Evolutionary conservation across 2,113 vertebrate genomes (phyloP).

Genomic region (Melanocharis versteri): DNA sequence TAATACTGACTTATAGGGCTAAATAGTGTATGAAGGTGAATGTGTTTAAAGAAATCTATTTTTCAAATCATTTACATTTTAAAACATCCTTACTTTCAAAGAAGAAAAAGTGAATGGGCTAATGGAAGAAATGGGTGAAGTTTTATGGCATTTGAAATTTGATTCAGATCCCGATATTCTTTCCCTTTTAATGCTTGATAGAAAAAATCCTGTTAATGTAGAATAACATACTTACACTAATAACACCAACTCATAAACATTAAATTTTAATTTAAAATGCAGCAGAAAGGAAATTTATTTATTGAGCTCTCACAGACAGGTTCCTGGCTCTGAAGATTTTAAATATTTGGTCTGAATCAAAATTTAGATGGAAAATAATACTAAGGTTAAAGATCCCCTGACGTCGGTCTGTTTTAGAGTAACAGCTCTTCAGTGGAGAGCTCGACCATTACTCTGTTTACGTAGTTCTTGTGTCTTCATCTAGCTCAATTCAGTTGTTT

Average conservation of each 20-base stretch:
- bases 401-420: neutral
- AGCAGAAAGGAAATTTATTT: neutral
- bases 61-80: neutral
- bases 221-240: neutral
- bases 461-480: neutral
- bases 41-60: neutral
- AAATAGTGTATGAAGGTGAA: neutral
- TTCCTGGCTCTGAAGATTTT: neutral
- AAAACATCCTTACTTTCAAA: neutral
- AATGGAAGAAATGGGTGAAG: neutral
- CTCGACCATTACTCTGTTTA: accelerated
- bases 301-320: neutral
- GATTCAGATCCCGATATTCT: neutral
- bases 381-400: neutral
- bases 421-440: neutral
- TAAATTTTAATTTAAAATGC: neutral
- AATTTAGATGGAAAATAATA: neutral
- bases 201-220: neutral
- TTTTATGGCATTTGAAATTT: neutral
- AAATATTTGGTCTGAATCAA: neutral
- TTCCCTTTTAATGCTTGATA: neutral
- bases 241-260: neutral
- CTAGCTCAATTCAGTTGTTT: neutral
- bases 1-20: neutral
- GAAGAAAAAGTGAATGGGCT: neutral